These are phyloP conservation scores for Helicoverpa armigera DNA, from an alignment of 1,140 invertebrate species.

Conservation along the genomic window DNA sequence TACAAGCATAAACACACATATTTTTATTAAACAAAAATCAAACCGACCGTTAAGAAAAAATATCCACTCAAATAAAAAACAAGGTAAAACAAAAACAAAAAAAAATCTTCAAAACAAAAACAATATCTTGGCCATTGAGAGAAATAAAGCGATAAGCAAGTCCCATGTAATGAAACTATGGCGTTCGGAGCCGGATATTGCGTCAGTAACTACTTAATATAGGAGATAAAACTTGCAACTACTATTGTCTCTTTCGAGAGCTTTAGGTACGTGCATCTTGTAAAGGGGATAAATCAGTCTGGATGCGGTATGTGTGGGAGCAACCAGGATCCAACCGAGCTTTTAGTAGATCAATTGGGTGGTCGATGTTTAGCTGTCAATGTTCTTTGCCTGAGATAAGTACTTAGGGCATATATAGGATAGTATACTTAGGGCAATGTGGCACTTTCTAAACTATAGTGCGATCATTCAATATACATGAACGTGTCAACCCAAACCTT, in stretches of 20 bases:
- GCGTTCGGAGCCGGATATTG: constrained; percentile 49
- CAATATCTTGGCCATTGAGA: constrained; percentile 6
- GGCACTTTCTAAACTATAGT: no score
- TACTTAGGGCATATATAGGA: no score
- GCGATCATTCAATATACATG: no score
- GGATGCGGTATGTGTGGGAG: background rate
- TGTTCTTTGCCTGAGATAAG: no score
- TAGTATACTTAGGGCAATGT: no score
- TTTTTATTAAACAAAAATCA: background rate
- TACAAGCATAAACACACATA: background rate
- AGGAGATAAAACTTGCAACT: constrained; percentile 49
- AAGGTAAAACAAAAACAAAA: constrained; percentile 20
- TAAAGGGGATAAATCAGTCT: background rate
- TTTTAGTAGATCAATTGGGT: no score
- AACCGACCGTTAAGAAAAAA: background rate
- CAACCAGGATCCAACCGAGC: no score
- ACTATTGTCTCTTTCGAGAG: constrained; percentile 43
- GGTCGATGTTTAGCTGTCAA: no score
- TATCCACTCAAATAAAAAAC: background rate
- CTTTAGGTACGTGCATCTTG: background rate
- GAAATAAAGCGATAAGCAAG: constrained; percentile 48
- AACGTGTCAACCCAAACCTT: no score
- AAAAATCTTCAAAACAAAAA: constrained; percentile 33
- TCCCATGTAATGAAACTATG: constrained; percentile 52
- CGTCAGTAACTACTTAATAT: constrained; percentile 52